Evolutionary conservation across 2,797 vertebrate species (phyloP).

Genomic region (Microhierax caerulescens): DNA sequence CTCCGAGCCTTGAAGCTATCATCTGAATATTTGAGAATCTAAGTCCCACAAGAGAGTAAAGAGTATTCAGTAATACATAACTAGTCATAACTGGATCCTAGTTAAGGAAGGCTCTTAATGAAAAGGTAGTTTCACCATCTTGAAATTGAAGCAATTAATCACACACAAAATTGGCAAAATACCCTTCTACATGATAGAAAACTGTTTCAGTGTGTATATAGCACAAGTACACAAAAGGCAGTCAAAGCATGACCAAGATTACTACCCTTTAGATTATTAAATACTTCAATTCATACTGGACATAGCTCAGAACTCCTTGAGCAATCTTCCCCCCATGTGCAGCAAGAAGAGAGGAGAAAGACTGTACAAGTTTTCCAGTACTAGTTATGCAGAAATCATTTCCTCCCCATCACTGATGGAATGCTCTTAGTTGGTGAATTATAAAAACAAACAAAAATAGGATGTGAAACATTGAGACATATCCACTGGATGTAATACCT

Average conservation of each 20-base stretch:
- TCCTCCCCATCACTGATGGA: conserved; percentile 19
- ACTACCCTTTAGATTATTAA: background rate
- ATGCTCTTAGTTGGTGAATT: background rate
- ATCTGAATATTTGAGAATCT: background rate
- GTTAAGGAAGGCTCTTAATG: background rate
- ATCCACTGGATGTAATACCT: background rate
- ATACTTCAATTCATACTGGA: background rate
- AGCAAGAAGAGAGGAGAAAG: background rate
- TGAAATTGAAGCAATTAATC: background rate
- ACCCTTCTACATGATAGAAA: background rate
- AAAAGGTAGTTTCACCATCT: background rate
- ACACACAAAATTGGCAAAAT: background rate
- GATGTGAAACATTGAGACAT: background rate
- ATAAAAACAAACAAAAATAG: background rate
- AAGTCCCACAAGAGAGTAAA: conserved; percentile 23
- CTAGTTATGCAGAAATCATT: conserved; percentile 50
- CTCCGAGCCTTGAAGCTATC: background rate
- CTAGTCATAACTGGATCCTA: conserved; percentile 39
- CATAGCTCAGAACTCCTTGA: background rate
- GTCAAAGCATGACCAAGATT: background rate
- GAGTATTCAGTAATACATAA: conserved; percentile 48
- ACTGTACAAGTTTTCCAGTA: background rate
- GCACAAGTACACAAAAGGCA: background rate
- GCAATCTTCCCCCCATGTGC: background rate
- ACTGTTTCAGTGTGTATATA: background rate